A percentile compares a stretch with the other conserved stretches of the same genome.
Evolutionary conservation across 2,888 invertebrate genomes (phyloP).

Genomic region (Drosophila robusta): DNA sequence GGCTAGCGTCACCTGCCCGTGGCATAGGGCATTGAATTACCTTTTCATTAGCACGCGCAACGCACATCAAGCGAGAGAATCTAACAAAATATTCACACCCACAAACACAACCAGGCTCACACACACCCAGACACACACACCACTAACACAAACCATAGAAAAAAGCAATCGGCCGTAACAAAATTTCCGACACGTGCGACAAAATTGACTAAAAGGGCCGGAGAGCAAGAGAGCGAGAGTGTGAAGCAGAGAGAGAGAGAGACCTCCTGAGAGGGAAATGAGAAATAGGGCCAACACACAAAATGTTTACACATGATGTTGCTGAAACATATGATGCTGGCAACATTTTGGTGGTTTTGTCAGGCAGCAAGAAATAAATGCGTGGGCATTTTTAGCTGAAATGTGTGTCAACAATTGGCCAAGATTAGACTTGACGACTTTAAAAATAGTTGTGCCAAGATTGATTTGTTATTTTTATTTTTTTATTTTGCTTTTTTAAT

Average conservation of each 20-base stretch:
- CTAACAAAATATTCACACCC: conserved; percentile 54
- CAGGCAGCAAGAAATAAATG: conserved; percentile 42
- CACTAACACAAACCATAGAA: conserved; percentile 23
- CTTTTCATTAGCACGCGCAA: conserved; percentile 64
- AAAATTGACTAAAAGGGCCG: conserved; percentile 68
- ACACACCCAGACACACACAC: conserved; percentile 17
- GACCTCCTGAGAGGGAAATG: conserved; percentile 17
- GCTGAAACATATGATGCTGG: conserved; percentile 45
- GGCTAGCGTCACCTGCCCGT: conserved; percentile 29
- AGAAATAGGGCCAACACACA: conserved; percentile 26
- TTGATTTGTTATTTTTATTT: conserved; percentile 5
- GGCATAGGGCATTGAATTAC: conserved; percentile 68
- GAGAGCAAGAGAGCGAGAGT: conserved; percentile 16
- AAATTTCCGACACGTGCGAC: conserved; percentile 82
- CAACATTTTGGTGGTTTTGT: conserved; percentile 25
- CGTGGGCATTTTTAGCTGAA: conserved; percentile 31
- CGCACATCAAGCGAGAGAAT: conserved; percentile 41
- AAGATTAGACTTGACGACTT: conserved; percentile 29
- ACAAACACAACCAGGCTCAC: conserved; percentile 24
- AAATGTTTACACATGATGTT: conserved; percentile 16
- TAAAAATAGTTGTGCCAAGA: conserved; percentile 46
- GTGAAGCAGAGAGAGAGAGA: conserved; percentile 23
- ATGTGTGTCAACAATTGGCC: conserved; percentile 49
- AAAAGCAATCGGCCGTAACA: conserved; percentile 78
- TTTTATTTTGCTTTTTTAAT: not conserved